Evolutionary conservation across 2,888 invertebrate genomes (phyloP).

Genomic region (Agrotis segetum): DNA sequence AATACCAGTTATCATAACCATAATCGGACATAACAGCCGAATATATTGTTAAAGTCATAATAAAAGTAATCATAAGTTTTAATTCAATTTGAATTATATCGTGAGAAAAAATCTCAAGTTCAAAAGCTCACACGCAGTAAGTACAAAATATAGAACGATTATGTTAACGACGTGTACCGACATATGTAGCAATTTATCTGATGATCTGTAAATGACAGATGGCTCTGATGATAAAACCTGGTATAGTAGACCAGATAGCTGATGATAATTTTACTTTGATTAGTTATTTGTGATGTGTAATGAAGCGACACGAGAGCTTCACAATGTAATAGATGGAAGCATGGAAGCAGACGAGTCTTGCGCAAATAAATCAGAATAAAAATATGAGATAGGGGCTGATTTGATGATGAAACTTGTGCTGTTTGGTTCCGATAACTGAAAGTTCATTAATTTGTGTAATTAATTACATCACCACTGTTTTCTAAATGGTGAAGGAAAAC

Average conservation of each 20-base stretch:
- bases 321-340: neutral
- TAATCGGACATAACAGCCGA: slow-evolving; percentile 9
- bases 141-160: slow-evolving; percentile 38
- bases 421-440: neutral
- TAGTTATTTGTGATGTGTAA: neutral
- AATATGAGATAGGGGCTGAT: too few relatives aligned
- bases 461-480: too few relatives aligned
- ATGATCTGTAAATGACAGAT: slow-evolving; percentile 50
- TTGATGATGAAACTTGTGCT: too few relatives aligned
- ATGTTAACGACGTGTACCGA: slow-evolving; percentile 40
- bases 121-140: slow-evolving; percentile 46
- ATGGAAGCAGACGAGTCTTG: neutral
- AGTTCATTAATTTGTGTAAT: neutral
- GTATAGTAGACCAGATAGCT: slow-evolving; percentile 1
- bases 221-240: slow-evolving; percentile 17
- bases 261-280: slow-evolving; percentile 15
- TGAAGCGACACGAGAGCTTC: neutral
- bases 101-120: slow-evolving; percentile 25
- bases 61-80: slow-evolving; percentile 18
- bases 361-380: neutral
- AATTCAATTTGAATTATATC: slow-evolving; percentile 29
- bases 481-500: too few relatives aligned
- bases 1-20: slow-evolving; percentile 1
- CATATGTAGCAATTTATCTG: slow-evolving; percentile 43
- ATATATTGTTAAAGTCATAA: slow-evolving; percentile 18